Evolutionary conservation across 2,797 vertebrate species (phyloP).

Genomic region (Sebastes umbrosus): DNA sequence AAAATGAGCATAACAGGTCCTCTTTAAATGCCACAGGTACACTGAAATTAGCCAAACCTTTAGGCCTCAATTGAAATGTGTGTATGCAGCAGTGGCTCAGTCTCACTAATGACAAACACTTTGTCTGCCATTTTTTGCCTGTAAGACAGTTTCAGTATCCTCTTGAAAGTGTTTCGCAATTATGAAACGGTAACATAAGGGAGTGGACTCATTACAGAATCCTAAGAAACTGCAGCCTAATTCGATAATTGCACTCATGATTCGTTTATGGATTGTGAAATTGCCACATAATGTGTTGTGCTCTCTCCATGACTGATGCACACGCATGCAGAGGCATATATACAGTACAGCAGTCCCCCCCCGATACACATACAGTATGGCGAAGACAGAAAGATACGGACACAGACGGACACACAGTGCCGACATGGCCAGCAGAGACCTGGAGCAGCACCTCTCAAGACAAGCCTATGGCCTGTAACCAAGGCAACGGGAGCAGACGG

Average conservation of each 20-base stretch:
- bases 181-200: constrained; percentile 17
- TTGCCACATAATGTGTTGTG: constrained; percentile 11
- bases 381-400: not conserved
- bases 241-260: constrained; percentile 23
- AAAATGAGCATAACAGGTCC: too few species aligned
- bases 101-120: not conserved
- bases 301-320: not conserved
- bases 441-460: constrained; percentile 53
- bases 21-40: not conserved
- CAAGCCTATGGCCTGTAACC: constrained; percentile 65
- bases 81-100: not conserved
- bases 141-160: not conserved
- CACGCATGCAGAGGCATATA: not conserved
- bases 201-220: constrained; percentile 29
- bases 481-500: constrained; percentile 60
- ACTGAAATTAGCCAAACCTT: not conserved
- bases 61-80: not conserved
- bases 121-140: not conserved
- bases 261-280: constrained; percentile 23
- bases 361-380: not conserved
- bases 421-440: constrained; percentile 33
- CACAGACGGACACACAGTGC: not conserved
- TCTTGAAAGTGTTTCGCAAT: constrained; percentile 12
- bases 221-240: constrained; percentile 11
- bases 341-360: not conserved